Base-by-base conservation (phyloP, 2,797 vertebrate genomes). In the Helarctos malayanus region DNA sequence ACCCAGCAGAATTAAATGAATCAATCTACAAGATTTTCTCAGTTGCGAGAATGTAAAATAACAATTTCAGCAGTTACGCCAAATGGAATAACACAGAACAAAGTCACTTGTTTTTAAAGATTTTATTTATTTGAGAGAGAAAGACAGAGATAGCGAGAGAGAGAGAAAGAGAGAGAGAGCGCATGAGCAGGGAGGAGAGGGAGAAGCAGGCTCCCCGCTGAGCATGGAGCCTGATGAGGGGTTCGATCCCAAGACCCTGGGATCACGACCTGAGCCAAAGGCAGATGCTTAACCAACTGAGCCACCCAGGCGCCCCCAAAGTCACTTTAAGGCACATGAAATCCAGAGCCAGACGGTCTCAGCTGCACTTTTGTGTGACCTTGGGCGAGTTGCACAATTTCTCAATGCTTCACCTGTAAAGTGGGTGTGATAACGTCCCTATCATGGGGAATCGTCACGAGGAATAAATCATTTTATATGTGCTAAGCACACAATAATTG, bases 31-130 rank as follows among this genome's bases (percentile, higher is more conserved):
- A 79, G 78, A 73, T 82, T 93, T 92, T 96, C 63, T 91, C 59
- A 38, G 41, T 68, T 81, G 27, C 52, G 78, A 93, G 76, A 92
- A 90, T 90, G 89, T 73, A 49, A 94, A 95, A 80, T 80, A 79
- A 56, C 47, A 65, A 16, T 96, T 65, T 95, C 15, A 69, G 69
- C 45, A 86, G n/a, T 91, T 54, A 61, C 19, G 23, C 68, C 49
- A 69, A 95, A 69, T 83, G 73, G 32, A 95, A 95, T 89, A 45
- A 91, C 47, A 57, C 47, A 95, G 59, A 79, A 45, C 52, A 63
- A 78, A 85, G 35, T 54, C 61, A 94, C 41, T 23, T 65, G 57
- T 63, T 61, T 32, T 65, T 65, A 8, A 65, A 65, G 15, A 65
- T 65, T 63, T n/a, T 63, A 63, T 63, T 63, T 63, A 63, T 63